Conservation (phyloP, 2,113 vertebrate species). For the Sander lucioperca region DNA sequence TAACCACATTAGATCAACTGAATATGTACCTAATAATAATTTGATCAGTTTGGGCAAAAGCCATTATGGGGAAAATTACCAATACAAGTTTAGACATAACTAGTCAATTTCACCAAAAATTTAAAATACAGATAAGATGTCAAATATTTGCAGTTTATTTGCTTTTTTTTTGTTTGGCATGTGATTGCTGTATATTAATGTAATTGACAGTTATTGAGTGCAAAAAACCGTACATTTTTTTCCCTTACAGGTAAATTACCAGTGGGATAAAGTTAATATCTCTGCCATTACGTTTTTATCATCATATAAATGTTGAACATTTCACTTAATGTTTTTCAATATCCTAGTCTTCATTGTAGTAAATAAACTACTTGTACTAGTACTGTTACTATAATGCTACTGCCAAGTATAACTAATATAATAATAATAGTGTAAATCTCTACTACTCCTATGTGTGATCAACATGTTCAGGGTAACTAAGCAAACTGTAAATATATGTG, state of each 20-base stretch:
- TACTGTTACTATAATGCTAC: not conserved
- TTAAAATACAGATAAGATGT: not conserved
- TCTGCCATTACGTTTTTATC: not conserved
- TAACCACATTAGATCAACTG: constrained; percentile 35
- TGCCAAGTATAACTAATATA: no score
- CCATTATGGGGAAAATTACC: constrained; percentile 3
- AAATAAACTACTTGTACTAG: not conserved
- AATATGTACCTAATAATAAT: constrained; percentile 26
- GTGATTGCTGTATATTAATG: not conserved
- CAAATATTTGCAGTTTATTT: not conserved
- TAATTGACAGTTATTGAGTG: not conserved
- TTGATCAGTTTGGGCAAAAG: constrained; percentile 35
- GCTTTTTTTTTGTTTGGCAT: not conserved
- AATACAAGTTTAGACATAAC: constrained; percentile 4
- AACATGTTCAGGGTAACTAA: not conserved
- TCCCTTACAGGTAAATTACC: not conserved
- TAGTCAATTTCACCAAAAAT: not conserved
- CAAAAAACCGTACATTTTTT: not conserved
- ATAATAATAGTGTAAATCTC: not conserved
- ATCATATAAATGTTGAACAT: not conserved
- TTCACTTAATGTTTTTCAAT: not conserved
- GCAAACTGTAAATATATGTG: not conserved
- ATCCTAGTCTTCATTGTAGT: not conserved
- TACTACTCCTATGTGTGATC: not conserved
- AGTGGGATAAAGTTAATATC: not conserved